Conservation (phyloP, 2,797 vertebrate species). For the Calcarius lapponicus region DNA sequence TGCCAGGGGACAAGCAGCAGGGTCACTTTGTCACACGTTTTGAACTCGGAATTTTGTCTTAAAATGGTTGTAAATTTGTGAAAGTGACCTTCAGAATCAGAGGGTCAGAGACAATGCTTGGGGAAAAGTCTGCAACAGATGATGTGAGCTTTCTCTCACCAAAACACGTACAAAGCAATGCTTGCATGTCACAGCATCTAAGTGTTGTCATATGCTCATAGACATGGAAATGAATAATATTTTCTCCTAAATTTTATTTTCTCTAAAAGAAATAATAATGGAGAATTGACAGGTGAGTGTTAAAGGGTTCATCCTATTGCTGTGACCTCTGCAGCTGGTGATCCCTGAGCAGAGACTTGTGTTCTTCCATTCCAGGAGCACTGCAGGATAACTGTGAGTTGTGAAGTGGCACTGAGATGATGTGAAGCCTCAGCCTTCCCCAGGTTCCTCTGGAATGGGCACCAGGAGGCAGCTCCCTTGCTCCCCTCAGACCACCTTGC, state of each 20-base stretch:
- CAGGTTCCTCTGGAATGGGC: not conserved
- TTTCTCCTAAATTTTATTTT: not conserved
- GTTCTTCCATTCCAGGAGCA: not conserved
- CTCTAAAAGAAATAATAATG: not conserved
- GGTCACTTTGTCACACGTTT: not conserved
- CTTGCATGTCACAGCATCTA: not conserved
- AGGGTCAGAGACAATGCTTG: not conserved
- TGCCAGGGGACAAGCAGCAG: not conserved
- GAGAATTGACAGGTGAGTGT: not conserved
- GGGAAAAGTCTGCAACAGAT: not conserved
- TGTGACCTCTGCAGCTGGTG: not conserved
- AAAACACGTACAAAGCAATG: not conserved
- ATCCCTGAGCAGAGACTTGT: not conserved
- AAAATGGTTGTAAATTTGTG: not conserved
- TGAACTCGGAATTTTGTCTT: not conserved
- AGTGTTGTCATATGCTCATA: not conserved
- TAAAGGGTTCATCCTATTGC: not conserved
- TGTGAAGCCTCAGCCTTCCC: not conserved
- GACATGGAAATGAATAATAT: not conserved
- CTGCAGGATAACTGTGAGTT: not conserved
- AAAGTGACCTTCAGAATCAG: not conserved
- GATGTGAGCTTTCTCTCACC: not conserved
- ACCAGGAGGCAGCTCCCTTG: not conserved
- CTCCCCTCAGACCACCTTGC: not conserved
- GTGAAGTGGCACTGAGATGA: too few relatives aligned